Base-by-base conservation (phyloP, 2,888 invertebrate species). In the Laspeyria flexula region DNA sequence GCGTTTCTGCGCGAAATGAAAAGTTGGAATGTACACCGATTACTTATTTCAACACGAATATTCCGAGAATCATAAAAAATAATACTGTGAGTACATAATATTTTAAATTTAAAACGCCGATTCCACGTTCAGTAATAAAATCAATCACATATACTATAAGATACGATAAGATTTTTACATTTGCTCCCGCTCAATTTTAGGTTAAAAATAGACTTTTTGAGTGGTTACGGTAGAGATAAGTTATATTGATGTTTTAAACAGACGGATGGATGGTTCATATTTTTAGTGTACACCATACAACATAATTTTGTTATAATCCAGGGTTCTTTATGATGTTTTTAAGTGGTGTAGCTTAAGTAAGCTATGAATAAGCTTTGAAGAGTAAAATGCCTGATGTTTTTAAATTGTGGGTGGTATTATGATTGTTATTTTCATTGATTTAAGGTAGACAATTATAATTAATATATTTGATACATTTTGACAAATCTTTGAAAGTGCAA, bases 201-300 rank as follows among this genome's bases (percentile, higher is more conserved):
- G 83, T 86, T 88, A 88, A 89, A 90, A 90, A 90, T 90, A 90
- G 90, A 89, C 71, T 71, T 88, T 90, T 89, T 88, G 89, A 90
- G 90, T 90, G 89, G 83, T 82, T 70, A 67, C 67, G 60, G 66
- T 65, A 52, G 74, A 85, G 88, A 89, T 90, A 89, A 89, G 86
- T 87, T 85, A 85, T 85, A 86, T 86, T 85, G 82, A 88, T 85
- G 79, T 82, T 85, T 79, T 71, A 81, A 81, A 75, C 81, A 77
- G 76, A 78, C 77, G 73, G 79, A 81, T 76, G 80, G 77, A 80
- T 77, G 81, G 78, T 81, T 77, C 76, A 80, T 81, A 83, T 78
- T 81, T 79, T 79, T 60, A 61, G 69, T 69, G 71, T 67, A 65
- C 75, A 61, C 71, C 25, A 25, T 18, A 73, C 76, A 73, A 54